A percentile compares a stretch with the other conserved stretches of the same genome.
phyloP scores from a whole-genome alignment of 2,888 invertebrate genomes.

The Stenoptilia bipunctidactyla region DNA sequence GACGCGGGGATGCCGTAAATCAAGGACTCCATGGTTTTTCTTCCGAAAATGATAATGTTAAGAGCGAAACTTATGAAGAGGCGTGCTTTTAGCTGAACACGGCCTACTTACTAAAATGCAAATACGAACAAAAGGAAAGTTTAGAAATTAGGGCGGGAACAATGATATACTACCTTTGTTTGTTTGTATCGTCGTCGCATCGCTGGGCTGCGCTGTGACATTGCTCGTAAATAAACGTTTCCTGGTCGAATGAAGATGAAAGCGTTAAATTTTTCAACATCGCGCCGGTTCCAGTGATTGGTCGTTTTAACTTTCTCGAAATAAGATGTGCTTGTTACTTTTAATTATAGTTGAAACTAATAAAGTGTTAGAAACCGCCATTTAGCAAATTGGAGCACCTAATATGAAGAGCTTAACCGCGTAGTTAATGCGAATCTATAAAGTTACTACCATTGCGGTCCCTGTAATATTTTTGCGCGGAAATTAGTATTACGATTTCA shows the following conservation, averaged over 20 bases:
- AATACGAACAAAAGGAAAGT: constrained; percentile 18
- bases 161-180: constrained; percentile 19
- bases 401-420: no score
- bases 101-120: constrained; percentile 28
- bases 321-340: constrained; percentile 8
- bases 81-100: constrained; percentile 2
- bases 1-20: constrained; percentile 23
- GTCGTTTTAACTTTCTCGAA: constrained; percentile 20
- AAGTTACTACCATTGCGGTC: no score
- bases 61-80: constrained; percentile 14
- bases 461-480: constrained; percentile 16
- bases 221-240: constrained; percentile 36
- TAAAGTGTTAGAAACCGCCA: no score
- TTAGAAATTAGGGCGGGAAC: constrained; percentile 24
- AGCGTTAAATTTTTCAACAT: constrained; percentile 23
- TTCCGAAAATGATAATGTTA: constrained; percentile 14
- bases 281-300: constrained; percentile 20
- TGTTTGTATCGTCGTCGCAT: constrained; percentile 13
- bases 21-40: constrained; percentile 29
- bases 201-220: constrained; percentile 22
- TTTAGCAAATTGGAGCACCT: no score
- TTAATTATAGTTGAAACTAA: no score
- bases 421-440: no score
- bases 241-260: constrained; percentile 40
- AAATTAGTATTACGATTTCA: constrained; percentile 37